Base-by-base conservation (phyloP, 2,888 invertebrate species). In the Scaptomyza flava region DNA sequence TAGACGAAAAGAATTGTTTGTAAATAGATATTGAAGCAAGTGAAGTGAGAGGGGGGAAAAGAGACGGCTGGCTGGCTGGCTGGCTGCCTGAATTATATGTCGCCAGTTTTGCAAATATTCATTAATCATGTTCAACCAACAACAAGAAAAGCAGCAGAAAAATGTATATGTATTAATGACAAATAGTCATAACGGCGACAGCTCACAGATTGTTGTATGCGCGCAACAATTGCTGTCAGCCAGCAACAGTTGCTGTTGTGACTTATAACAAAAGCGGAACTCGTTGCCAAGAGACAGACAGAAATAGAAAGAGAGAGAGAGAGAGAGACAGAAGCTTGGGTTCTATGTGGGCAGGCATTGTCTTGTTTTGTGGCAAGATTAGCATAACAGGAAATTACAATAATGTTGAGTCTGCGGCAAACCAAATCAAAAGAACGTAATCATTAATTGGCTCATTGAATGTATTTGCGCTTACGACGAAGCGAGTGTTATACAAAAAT, bases 141-240 rank as follows among this genome's bases (percentile, higher is more conserved):
- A 36, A 12, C 38, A 14, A 41, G 9, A 38, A 38, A 2, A 3
- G 14, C 9, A 9, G 1, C 6, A 34, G 30, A 46, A 20, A 47
- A 72, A 67, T 6, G 6, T 27, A 27, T 27, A 56, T 48, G 20
- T 17, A 45, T 65, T 70, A 71, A 86, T 79, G 88, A 88, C 88
- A 86, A 86, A 85, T 87, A 58, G 73, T 69, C 78, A 83, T 81
- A 82, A 85, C 75, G 73, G 81, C 69, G 75, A 72, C 77, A 67
- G 68, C 71, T 54, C 50, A n/a, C 52, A 57, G 45, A 54, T 58
- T 56, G 70, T 48, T 62, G 62, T 60, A 17, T 54, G 50, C 36
- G 59, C 14, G 66, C 77, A 65, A 62, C 51, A 68, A 58, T 62
- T 51, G 11, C 20, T 43, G 56, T 9, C 51, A 51, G 51, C 36